Base-by-base conservation (phyloP, 2,888 invertebrate genomes). In the Diaphora mendica region DNA sequence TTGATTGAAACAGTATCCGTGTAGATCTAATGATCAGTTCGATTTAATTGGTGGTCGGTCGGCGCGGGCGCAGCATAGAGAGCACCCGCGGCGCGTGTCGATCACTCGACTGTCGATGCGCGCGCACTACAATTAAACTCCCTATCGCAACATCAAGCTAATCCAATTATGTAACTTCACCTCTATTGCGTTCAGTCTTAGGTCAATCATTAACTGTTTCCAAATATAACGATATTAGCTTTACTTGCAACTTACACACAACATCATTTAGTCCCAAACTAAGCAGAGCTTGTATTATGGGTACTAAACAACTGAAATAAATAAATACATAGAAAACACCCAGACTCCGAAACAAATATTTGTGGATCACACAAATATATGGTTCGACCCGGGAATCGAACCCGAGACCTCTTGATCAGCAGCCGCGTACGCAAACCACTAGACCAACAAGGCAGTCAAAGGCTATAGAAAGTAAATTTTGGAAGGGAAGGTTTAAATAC, bases 111-210 rank as follows among this genome's bases (percentile, higher is more conserved):
- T 84, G 72, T 83, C 81, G 85, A 86, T 84, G 90, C 92, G 90
- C 90, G 90, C 90, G 91, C 92, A 89, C 91, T 88, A 87, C 94
- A 94, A 94, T 94, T 94, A 94, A 91, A 92, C 90, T 88, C 85
- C 86, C 88, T 90, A 91, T 91, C 91, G 87, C 86, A 87, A 89
- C 89, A 90, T 91, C 92, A 85, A 71, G 82, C 90, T 95, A 95
- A 95, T 95, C 95, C 92, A 95, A 95, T 95, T 95, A 95, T 86
- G 88, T 91, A 92, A 94, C 92, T 86, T 83, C 89, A 90, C 85
- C 89, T 73, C 75, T 72, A 82, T 75, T 81, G 78, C 87, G 88
- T 89, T 30, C 91, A 93, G 93, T 92, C 89, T 92, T 91, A 89
- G 86, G 87, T 86, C 85, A 87, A 87, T 91, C 89, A 90, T 92